Conservation (phyloP, 1,140 invertebrate species). For the Agrypnia vestita region DNA sequence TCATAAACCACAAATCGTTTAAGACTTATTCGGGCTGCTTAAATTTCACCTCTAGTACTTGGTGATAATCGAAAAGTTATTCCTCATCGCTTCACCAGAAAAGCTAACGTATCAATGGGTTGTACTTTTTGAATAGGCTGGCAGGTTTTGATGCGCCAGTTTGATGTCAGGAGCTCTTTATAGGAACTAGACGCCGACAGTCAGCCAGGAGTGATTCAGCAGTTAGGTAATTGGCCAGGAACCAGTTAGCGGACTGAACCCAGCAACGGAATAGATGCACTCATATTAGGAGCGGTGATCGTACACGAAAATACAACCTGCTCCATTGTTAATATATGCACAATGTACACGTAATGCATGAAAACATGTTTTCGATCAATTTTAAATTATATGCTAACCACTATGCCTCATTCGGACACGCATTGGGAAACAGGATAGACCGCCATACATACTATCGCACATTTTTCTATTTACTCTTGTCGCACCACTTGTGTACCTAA, state of each 20-base stretch:
- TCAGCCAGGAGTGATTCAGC: conserved; percentile 40
- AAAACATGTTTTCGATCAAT: no score
- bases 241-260: conserved; percentile 18
- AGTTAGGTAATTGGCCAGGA: conserved; percentile 21
- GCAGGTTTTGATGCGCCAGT: background rate
- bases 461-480: no score
- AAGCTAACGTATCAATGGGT: background rate
- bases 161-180: background rate
- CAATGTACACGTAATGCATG: no score
- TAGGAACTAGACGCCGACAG: conserved; percentile 18
- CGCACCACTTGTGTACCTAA: no score
- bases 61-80: background rate
- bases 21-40: background rate
- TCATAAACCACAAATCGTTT: conserved; percentile 35
- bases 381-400: no score
- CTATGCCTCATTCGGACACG: no score
- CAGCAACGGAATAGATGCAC: background rate
- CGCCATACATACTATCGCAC: no score
- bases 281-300: background rate
- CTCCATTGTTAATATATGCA: no score
- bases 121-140: background rate
- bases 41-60: background rate
- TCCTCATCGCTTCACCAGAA: background rate
- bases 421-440: no score
- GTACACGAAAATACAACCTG: no score